Base-by-base conservation (phyloP, 2,797 vertebrate species). In the Urocyon cinereoargenteus region DNA sequence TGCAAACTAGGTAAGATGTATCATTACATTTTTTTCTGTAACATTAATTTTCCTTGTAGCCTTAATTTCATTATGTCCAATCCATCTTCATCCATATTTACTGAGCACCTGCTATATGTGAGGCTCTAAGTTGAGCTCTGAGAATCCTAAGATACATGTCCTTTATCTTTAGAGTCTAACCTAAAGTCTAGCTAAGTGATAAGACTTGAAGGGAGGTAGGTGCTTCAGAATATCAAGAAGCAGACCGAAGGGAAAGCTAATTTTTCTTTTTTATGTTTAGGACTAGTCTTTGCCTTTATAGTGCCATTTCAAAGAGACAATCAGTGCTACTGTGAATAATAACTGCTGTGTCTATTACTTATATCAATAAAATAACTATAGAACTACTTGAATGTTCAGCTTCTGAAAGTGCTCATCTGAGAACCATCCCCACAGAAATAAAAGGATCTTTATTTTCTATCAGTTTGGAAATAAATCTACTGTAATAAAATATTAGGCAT, bases 371-470 rank as follows among this genome's bases (percentile, higher is more conserved):
- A 61, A 51, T 72, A 45, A 89, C 24, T 72, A 34, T 26, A 78
- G 26, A 34, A 79, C 40, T 40, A 61, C 15, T 31, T 70, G 24
- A 79, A n/a, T 90, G 22, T 85, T 84, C 22, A 92, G 59, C 19
- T 75, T 87, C 40, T 90, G 45, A 82, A 83, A 66, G 31, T 62
- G 59, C n/a, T 85, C 19, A 24, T 93, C n/a, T 45, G 55, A 86
- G 53, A 87, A 5, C 31, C 61, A 85, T 11, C 1, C 3, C 12
- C 26, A 79, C 34, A 28, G 51, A 91, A 49, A 88, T 55, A 96
- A 96, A 90, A 85, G 40, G 14, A 68, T 91, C 18, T 84, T 53
- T 92, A 73, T 89, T 94, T 91, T 90, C 55, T 28, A 26, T 86
- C 9, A 0, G 3, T 36, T 59, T 93, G 15, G 14, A 88, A 83